Evolutionary conservation across 2,113 vertebrate genomes (phyloP).

Genomic region (Ceuthmochares aereus): DNA sequence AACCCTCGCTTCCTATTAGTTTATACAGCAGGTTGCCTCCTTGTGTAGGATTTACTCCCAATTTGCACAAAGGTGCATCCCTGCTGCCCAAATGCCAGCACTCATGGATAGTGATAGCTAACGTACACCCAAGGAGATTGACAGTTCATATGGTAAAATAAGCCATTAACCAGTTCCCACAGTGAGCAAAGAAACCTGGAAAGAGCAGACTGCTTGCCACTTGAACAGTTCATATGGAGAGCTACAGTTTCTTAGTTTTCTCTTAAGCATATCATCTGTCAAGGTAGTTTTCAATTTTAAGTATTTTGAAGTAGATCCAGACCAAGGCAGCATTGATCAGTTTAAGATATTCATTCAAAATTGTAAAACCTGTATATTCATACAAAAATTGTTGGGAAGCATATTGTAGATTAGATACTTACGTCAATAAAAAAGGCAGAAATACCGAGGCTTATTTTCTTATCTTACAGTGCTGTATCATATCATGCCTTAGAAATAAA

Average conservation of each 20-base stretch:
- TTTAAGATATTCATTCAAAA: neutral
- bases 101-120: fast-evolving
- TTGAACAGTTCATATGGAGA: fast-evolving
- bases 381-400: neutral
- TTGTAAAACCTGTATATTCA: neutral
- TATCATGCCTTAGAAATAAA: neutral
- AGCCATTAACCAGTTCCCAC: neutral
- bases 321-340: neutral
- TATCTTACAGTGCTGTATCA: neutral
- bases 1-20: neutral
- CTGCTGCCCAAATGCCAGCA: no score
- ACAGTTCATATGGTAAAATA: neutral
- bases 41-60: neutral
- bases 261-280: neutral
- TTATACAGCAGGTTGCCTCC: neutral
- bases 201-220: neutral
- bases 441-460: neutral
- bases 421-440: neutral
- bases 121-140: fast-evolving
- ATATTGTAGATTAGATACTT: neutral
- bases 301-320: fast-evolving
- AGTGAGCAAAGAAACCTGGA: neutral
- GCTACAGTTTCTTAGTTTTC: fast-evolving
- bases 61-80: neutral
- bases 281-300: neutral